phyloP scores from a whole-genome alignment of 1,140 invertebrate genomes.

The Drosophila pectinifera region DNA sequence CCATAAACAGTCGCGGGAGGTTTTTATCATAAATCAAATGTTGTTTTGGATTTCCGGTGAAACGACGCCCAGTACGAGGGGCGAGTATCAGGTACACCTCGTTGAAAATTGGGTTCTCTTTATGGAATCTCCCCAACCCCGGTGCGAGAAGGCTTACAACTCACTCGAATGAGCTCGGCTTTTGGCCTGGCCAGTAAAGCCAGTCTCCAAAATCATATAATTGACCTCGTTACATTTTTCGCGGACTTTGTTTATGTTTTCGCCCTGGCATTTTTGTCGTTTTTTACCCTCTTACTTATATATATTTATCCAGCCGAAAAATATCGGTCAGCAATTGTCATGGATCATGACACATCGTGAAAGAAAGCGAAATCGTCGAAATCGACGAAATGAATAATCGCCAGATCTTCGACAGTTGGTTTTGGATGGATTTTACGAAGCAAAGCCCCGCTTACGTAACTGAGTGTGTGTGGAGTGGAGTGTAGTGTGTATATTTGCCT shows the following conservation, averaged over 20 bases:
- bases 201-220: constrained; percentile 36
- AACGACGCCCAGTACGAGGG: constrained; percentile 60
- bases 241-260: constrained; percentile 52
- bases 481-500: constrained; percentile 22
- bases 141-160: constrained; percentile 19
- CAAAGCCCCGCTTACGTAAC: constrained; percentile 53
- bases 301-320: constrained; percentile 18
- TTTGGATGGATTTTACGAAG: constrained; percentile 31
- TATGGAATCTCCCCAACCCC: constrained; percentile 1
- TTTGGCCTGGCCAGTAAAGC: constrained; percentile 20
- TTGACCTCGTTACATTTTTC: constrained; percentile 55
- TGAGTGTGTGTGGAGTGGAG: not conserved
- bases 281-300: constrained; percentile 2
- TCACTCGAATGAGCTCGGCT: constrained; percentile 15
- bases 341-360: constrained; percentile 67
- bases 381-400: constrained; percentile 58
- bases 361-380: constrained; percentile 69
- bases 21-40: constrained; percentile 79
- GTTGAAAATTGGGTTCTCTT: constrained; percentile 27
- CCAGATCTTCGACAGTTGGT: constrained; percentile 22
- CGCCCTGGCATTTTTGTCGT: constrained; percentile 28
- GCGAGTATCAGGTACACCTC: constrained; percentile 39
- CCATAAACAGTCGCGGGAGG: constrained; percentile 69
- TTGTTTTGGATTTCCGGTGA: constrained; percentile 80
- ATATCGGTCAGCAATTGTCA: constrained; percentile 72